Percentiles rank a stretch among this genome's conserved stretches.
Conservation (phyloP, 2,113 vertebrate species). For the Trichomycterus rosablanca region DNA sequence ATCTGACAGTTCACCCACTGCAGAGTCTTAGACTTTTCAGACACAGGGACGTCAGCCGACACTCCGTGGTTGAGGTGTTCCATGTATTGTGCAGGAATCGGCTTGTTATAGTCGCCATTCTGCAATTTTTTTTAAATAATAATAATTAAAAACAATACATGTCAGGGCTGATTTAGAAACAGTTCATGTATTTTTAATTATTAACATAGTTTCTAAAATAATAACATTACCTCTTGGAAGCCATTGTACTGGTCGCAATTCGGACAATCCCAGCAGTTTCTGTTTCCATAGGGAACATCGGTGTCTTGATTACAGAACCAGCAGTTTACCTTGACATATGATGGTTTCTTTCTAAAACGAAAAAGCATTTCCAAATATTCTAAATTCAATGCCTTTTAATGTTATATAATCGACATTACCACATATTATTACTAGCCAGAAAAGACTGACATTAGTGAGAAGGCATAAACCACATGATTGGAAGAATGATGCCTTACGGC, state of each 20-base stretch:
- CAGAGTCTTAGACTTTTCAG: slow-evolving; percentile 66
- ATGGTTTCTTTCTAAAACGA: slow-evolving; percentile 79
- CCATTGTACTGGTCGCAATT: slow-evolving; percentile 98
- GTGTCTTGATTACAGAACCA: slow-evolving; percentile 95
- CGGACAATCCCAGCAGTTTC: slow-evolving; percentile 98
- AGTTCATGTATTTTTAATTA: neutral
- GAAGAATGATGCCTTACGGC: too few species aligned
- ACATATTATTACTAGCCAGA: too few species aligned
- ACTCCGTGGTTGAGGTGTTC: slow-evolving; percentile 92
- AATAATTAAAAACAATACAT: neutral
- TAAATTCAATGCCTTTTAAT: too few species aligned
- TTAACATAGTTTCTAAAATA: neutral
- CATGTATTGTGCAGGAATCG: slow-evolving; percentile 92
- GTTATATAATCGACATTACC: too few species aligned
- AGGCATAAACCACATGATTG: too few species aligned
- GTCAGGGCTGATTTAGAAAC: neutral
- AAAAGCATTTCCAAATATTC: too few species aligned
- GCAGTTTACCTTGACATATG: slow-evolving; percentile 84
- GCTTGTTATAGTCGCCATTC: slow-evolving; percentile 99
- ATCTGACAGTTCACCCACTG: slow-evolving; percentile 95
- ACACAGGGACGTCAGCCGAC: slow-evolving; percentile 59
- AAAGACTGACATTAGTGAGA: too few species aligned
- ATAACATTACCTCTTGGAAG: slow-evolving; percentile 84
- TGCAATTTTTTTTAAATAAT: slow-evolving; percentile 47
- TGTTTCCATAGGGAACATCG: slow-evolving; percentile 89